A percentile compares a stretch with the other conserved stretches of the same genome.
These are phyloP conservation scores for Pinctada fucata DNA, from an alignment of 2,888 invertebrate species.

Conservation along the genomic window DNA sequence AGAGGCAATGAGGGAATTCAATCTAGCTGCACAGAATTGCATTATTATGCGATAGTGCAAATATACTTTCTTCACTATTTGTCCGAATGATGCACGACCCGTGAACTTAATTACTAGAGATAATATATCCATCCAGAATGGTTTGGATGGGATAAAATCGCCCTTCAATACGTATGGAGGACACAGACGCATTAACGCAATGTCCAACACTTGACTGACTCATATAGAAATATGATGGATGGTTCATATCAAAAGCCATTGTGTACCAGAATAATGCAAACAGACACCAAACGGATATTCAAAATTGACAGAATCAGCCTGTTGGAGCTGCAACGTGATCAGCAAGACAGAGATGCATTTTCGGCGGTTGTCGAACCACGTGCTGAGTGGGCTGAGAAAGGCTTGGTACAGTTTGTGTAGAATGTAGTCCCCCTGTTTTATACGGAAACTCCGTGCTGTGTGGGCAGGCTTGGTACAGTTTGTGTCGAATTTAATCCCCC, in stretches of 20 bases:
- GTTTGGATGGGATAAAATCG: too few relatives aligned
- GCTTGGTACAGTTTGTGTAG: too few relatives aligned
- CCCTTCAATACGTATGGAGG: too few relatives aligned
- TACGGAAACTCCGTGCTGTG: too few relatives aligned
- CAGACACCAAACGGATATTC: slow-evolving; percentile 1
- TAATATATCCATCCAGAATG: not conserved
- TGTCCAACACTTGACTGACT: slow-evolving; percentile 14
- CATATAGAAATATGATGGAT: slow-evolving; percentile 7
- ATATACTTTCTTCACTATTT: not conserved
- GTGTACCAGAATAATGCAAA: slow-evolving; percentile 9
- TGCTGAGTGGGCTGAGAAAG: too few relatives aligned
- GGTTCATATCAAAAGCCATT: not conserved
- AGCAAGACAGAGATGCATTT: too few relatives aligned
- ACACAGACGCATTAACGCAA: slow-evolving; percentile 3
- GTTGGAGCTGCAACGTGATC: too few relatives aligned
- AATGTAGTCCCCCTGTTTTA: too few relatives aligned
- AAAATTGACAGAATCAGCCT: not conserved
- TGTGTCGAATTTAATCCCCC: too few relatives aligned
- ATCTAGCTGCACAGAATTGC: not conserved
- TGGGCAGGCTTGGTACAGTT: too few relatives aligned
- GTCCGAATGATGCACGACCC: not conserved
- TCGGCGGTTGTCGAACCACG: too few relatives aligned
- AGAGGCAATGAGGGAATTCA: not conserved
- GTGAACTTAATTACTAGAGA: not conserved
- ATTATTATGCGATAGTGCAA: not conserved